Base-by-base conservation (phyloP, 2,113 vertebrate species). In the Nothobranchius furzeri region DNA sequence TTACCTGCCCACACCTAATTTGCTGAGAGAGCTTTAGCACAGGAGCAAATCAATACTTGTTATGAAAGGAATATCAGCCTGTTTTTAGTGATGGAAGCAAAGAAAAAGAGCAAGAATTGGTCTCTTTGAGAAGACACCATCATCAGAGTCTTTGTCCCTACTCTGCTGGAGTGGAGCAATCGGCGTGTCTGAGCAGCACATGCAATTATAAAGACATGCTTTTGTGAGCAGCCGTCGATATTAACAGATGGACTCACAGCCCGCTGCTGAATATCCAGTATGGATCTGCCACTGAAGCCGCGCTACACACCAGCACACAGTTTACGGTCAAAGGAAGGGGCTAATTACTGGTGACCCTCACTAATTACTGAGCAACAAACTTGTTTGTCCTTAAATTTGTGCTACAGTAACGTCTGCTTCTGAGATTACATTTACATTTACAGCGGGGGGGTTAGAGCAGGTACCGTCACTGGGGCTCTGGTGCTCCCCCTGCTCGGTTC, bases 141-240 rank as follows among this genome's bases (percentile, higher is more conserved):
- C 9, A 53, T 80, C 49, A 49, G 37, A 53, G 37, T 12, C 15
- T 15, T 53, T 48, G 62, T 35, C 54, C 30, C 14, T 35, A 37
- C 50, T 61, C 64, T 37, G 46, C 11, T 54, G 8, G 35, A 67
- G 20, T 20, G 66, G 56, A 17, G 60, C 40, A 42, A 60, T 55
- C 66, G 8, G 37, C 25, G 13, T 45, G 25, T 50, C 40, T 36
- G 64, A 45, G 78, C 57, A 2, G 68, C 69, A 54, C 68, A 69
- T n/a, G 79, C 68, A 82, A 80, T 85, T 85, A 81, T 76, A 77
- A 62, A 81, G 77, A 68, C 56, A 74, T n/a, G 77, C 65, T 83
- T 79, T 60, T 59, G 24, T 62, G 46, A 71, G 68, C 74, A 65
- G 59, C 25, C 45, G 6, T 85, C 68, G 2, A 77, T 85, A 70